phyloP scores from a whole-genome alignment of 1,140 invertebrate genomes.

The Procambarus virginalis region DNA sequence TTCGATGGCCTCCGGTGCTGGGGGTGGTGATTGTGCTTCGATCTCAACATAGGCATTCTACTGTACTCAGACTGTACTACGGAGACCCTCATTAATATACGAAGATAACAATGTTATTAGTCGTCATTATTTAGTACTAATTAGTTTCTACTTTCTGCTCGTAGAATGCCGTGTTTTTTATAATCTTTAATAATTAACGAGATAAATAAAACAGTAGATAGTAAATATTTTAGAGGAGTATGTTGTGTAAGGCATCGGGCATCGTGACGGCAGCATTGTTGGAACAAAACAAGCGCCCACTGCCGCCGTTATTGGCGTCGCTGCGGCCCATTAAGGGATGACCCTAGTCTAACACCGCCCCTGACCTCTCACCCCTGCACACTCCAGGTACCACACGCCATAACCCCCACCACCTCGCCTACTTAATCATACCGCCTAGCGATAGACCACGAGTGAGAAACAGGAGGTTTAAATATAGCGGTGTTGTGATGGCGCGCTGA shows the following conservation, averaged over 20 bases:
- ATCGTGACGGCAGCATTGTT: neutral
- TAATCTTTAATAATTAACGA: no score
- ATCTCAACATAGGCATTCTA: no score
- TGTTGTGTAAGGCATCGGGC: no score
- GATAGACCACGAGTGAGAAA: neutral
- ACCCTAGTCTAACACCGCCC: neutral
- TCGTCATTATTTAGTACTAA: no score
- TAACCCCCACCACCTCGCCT: no score
- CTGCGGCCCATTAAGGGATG: neutral
- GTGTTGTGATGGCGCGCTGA: neutral
- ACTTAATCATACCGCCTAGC: neutral
- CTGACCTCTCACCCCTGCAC: neutral
- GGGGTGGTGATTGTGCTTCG: no score
- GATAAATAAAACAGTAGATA: neutral
- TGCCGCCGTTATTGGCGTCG: conserved; percentile 8
- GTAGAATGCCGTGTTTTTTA: no score
- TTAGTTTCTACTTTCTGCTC: no score
- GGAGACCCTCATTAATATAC: no score
- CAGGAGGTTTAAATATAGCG: neutral
- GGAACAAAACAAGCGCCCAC: conserved; percentile 36
- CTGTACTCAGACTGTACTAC: no score
- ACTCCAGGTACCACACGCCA: neutral
- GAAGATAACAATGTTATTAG: no score
- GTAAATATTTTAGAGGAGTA: neutral
- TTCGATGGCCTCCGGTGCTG: no score